Conservation (phyloP, 2,797 vertebrate species). For the Carcharodon carcharias region DNA sequence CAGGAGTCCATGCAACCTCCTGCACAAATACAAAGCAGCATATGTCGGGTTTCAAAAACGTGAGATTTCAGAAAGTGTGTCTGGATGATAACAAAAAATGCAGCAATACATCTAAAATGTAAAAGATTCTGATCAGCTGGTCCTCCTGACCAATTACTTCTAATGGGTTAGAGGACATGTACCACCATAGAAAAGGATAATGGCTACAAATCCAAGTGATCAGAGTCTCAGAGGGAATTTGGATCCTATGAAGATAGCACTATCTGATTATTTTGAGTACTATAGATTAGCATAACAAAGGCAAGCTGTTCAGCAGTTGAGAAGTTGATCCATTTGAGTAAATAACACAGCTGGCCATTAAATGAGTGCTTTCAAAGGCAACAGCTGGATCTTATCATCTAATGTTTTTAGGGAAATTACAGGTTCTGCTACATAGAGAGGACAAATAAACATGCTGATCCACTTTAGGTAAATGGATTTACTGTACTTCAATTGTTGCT, state of each 20-base stretch:
- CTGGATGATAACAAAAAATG: background rate
- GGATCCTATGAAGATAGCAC: constrained; percentile 51
- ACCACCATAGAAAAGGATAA: constrained; percentile 41
- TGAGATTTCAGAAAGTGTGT: background rate
- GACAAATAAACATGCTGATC: constrained; percentile 52
- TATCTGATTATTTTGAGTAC: constrained; percentile 56
- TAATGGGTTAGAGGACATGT: constrained; percentile 40
- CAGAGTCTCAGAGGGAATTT: constrained; percentile 45
- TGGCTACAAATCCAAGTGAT: constrained; percentile 39
- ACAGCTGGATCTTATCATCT: constrained; percentile 56
- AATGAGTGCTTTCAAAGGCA: constrained; percentile 43
- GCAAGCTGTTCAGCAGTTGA: constrained; percentile 58
- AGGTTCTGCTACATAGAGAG: constrained; percentile 43
- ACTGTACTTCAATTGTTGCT: constrained; percentile 47
- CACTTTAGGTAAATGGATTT: constrained; percentile 55
- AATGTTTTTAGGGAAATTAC: constrained; percentile 61
- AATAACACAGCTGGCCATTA: constrained; percentile 52
- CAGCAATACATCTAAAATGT: background rate
- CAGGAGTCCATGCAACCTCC: background rate
- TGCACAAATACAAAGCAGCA: background rate
- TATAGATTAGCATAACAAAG: constrained; percentile 56
- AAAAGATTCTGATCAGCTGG: constrained; percentile 9
- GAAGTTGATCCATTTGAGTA: constrained; percentile 51
- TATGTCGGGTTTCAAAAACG: background rate
- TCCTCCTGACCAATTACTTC: background rate